phyloP scores from a whole-genome alignment of 2,888 invertebrate genomes.

The Parapristionchus giblindavisi region DNA sequence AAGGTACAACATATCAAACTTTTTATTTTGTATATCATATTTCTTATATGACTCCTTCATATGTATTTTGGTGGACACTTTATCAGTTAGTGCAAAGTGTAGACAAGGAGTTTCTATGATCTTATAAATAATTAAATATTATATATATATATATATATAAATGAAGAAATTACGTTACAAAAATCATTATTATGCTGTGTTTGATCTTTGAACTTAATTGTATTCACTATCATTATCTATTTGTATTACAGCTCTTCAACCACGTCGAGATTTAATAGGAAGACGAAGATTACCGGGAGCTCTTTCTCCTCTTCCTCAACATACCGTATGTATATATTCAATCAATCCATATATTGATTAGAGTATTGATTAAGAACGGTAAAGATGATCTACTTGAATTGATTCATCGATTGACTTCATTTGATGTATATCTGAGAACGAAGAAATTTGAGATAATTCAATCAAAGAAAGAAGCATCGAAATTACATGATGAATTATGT shows the following conservation, averaged over 20 bases:
- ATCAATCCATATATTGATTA: not conserved
- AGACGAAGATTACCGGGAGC: constrained; percentile 45
- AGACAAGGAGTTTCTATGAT: no score
- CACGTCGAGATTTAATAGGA: constrained; percentile 68
- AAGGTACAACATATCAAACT: constrained; percentile 50
- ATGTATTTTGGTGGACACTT: not conserved
- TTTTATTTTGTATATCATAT: not conserved
- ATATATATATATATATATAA: no score
- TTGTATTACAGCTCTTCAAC: constrained; percentile 63
- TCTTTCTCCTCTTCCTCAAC: constrained; percentile 34
- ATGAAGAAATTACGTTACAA: no score
- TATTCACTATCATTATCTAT: not conserved
- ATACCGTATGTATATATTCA: not conserved
- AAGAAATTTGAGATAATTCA: constrained; percentile 62
- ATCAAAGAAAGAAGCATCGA: constrained; percentile 60
- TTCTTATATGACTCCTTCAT: not conserved
- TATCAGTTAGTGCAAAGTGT: no score
- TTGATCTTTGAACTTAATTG: no score
- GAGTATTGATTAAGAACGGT: not conserved
- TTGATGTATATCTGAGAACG: constrained; percentile 51
- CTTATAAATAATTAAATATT: no score
- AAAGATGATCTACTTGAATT: constrained; percentile 38
- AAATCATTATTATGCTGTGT: no score
- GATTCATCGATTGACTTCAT: constrained; percentile 44
- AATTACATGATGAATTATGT: constrained; percentile 45